These are phyloP conservation scores for Bacillus rossius DNA, from an alignment of 1,140 invertebrate species.

Conservation along the genomic window DNA sequence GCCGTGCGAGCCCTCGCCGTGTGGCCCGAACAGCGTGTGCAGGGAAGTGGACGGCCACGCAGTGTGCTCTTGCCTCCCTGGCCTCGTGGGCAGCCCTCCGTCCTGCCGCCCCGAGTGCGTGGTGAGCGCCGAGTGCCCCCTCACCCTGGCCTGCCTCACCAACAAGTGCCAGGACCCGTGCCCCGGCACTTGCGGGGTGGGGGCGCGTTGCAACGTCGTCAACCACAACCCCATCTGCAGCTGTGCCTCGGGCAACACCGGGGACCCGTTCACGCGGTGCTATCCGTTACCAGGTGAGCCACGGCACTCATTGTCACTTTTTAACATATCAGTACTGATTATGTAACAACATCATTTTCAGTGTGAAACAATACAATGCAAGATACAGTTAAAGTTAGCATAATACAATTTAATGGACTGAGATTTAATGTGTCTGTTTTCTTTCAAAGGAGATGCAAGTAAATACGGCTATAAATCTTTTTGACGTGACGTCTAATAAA, in stretches of 20 bases:
- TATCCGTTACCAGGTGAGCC: slow-evolving; percentile 53
- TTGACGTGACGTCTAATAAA: no score
- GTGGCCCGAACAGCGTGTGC: slow-evolving; percentile 47
- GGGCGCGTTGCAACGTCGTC: slow-evolving; percentile 60
- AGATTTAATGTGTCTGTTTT: no score
- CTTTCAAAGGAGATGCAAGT: no score
- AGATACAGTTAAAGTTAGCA: no score
- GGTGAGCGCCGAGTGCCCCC: slow-evolving; percentile 57
- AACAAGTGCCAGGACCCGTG: slow-evolving; percentile 64
- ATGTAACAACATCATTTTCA: no score
- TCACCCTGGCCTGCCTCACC: slow-evolving; percentile 54
- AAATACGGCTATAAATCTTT: no score
- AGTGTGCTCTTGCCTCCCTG: slow-evolving; percentile 60
- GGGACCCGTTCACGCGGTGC: slow-evolving; percentile 71
- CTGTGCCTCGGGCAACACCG: slow-evolving; percentile 62
- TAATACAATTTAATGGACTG: no score
- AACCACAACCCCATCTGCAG: slow-evolving; percentile 64
- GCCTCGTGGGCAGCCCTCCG: slow-evolving; percentile 58
- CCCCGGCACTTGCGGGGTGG: slow-evolving; percentile 61
- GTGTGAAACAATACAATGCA: no score
- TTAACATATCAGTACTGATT: no score
- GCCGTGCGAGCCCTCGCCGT: slow-evolving; percentile 49
- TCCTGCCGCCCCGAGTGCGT: slow-evolving; percentile 58
- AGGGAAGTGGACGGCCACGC: slow-evolving; percentile 43
- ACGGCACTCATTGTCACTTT: no score